Base-by-base conservation (phyloP, 1,140 invertebrate species). In the Drosophila sp. region DNA sequence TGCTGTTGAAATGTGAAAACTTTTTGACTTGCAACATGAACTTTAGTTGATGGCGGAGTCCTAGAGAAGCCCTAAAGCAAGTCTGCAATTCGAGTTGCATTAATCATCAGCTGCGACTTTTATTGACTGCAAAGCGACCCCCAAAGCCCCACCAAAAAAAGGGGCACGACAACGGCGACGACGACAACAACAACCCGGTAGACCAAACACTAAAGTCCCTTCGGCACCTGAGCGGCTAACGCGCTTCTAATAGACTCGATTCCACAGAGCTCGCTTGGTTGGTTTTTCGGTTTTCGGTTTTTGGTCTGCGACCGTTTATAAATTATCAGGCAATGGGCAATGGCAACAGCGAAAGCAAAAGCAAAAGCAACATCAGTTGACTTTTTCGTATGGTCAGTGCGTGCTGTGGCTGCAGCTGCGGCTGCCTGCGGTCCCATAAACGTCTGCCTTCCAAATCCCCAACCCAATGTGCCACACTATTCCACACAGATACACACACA, bases 231-330 rank as follows among this genome's bases (percentile, higher is more conserved):
- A 47, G 60, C 41, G 58, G 47, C 79, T 83, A 87, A 87, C 84
- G 84, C 84, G 70, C 84, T 76, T 87, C 79, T 87, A 87, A 87
- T 87, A 83, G 84, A 89, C 84, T 87, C 84, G 57, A 77, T 77
- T 70, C 67, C 74, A 71, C 60, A 75, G 68, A 76, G 60, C 79
- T 70, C 79, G 73, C 82, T 77, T 74, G 38, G 56, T 57, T 57
- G 35, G 33, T 33, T 69, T 58, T 58, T 70, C 35, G 72, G 27
- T 58, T 75, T 65, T 74, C 33, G 72, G 58, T 38, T 50, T 57
- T 40, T 50, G 60, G 25, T 29, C 57, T 71, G 33, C 54, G 62
- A 71, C 58, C 68, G 75, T 76, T 79, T 87, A 87, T 87, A 89
- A 86, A 87, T 86, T 86, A 87, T 87, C 76, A 78, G 79, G 71